Conservation (phyloP, 1,140 invertebrate genomes). For the Olivierus martensii region DNA sequence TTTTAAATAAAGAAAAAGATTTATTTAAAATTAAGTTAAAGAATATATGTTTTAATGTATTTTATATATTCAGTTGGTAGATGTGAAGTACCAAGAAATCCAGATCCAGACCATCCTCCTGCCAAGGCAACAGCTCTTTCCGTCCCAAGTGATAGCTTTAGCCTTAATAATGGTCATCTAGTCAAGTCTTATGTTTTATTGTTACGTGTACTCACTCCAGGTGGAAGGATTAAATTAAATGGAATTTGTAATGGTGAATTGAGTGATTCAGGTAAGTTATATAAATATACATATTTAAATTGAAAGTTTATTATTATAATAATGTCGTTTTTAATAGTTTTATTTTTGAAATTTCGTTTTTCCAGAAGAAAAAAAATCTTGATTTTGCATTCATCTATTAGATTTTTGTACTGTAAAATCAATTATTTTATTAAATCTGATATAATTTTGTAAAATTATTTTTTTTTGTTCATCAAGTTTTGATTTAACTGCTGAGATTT, state of each 20-base stretch:
- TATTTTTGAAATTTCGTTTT: too few species aligned
- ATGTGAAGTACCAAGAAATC: slow-evolving; percentile 65
- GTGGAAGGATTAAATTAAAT: slow-evolving; percentile 13
- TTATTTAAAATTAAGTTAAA: not conserved
- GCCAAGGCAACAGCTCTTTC: slow-evolving; percentile 66
- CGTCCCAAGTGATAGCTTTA: slow-evolving; percentile 71
- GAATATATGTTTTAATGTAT: too few species aligned
- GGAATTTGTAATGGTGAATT: slow-evolving; percentile 17
- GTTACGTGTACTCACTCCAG: slow-evolving; percentile 46
- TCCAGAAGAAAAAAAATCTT: too few species aligned
- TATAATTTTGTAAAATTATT: too few species aligned
- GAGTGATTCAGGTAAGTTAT: slow-evolving; percentile 11
- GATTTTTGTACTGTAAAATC: too few species aligned
- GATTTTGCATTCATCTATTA: too few species aligned
- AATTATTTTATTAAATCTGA: too few species aligned
- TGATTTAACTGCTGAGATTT: too few species aligned
- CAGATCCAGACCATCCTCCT: slow-evolving; percentile 45
- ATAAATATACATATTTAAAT: not conserved
- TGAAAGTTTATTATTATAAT: not conserved
- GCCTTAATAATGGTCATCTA: slow-evolving; percentile 60
- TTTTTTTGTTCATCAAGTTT: too few species aligned
- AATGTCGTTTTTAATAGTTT: not conserved
- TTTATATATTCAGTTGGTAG: slow-evolving; percentile 43
- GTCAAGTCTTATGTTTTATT: slow-evolving; percentile 78
- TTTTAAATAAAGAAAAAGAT: not conserved